Evolutionary conservation across 2,113 vertebrate species (phyloP).

Genomic region (Ramphastos sulfuratus): DNA sequence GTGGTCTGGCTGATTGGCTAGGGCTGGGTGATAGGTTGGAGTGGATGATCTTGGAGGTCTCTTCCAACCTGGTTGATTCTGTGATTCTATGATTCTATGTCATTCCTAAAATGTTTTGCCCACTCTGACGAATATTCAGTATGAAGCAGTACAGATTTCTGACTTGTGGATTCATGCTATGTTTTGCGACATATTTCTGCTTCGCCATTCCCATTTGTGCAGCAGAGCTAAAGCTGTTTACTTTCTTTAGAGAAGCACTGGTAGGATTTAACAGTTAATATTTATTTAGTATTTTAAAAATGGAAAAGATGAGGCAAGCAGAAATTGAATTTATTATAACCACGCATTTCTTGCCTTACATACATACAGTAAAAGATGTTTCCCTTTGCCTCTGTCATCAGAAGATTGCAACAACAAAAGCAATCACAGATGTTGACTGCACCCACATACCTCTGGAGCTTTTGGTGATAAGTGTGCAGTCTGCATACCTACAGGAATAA

Average conservation of each 20-base stretch:
- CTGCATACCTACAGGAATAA: slow-evolving; percentile 54
- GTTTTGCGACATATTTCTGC: background rate
- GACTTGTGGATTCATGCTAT: background rate
- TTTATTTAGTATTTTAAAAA: background rate
- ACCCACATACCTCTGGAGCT: slow-evolving; percentile 44
- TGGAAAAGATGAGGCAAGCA: background rate
- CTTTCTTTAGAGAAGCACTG: background rate
- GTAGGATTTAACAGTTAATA: background rate
- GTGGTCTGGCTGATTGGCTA: no score
- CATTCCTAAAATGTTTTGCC: background rate
- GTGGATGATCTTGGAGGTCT: no score
- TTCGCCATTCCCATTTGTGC: background rate
- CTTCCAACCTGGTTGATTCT: no score
- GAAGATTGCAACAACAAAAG: slow-evolving; percentile 19
- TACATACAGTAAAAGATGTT: background rate
- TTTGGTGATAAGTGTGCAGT: slow-evolving; percentile 34
- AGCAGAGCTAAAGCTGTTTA: background rate
- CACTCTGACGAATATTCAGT: background rate
- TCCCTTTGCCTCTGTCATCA: slow-evolving; percentile 12
- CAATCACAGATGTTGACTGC: slow-evolving; percentile 41
- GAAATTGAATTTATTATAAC: background rate
- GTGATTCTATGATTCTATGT: background rate
- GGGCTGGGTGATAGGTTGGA: no score
- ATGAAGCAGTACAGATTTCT: background rate
- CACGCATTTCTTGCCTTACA: background rate